Evolutionary conservation across 2,797 vertebrate genomes (phyloP).

Genomic region (Ciconia nigra): DNA sequence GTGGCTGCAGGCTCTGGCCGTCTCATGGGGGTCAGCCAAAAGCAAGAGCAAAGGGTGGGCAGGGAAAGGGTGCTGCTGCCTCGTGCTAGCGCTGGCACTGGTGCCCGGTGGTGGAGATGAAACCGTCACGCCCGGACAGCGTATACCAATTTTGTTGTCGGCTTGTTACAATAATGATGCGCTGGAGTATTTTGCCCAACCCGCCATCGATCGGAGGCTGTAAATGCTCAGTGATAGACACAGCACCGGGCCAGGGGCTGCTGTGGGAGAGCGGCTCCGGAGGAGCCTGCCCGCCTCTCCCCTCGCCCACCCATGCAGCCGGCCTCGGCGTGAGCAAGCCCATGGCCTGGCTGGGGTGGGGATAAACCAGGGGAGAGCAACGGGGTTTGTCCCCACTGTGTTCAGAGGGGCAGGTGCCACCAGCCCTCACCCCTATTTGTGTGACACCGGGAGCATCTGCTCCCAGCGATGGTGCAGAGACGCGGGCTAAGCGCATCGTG

Average conservation of each 20-base stretch:
- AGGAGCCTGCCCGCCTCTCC: neutral
- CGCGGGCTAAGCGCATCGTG: neutral
- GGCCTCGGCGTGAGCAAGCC: rapidly evolving
- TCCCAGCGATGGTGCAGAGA: neutral
- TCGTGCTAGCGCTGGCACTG: neutral
- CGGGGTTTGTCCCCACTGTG: neutral
- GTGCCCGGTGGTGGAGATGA: neutral
- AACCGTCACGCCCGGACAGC: neutral
- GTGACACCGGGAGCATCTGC: neutral
- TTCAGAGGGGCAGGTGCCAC: neutral
- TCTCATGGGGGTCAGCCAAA: rapidly evolving
- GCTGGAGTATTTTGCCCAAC: neutral
- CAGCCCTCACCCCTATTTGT: neutral
- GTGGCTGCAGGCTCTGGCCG: rapidly evolving
- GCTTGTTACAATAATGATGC: rapidly evolving
- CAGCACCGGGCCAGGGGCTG: neutral
- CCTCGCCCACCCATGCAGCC: neutral
- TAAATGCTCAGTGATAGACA: neutral
- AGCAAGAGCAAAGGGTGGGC: neutral
- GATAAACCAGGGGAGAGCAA: rapidly evolving
- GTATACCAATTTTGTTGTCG: neutral
- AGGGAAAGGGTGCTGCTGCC: neutral
- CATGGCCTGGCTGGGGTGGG: neutral
- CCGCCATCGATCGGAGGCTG: rapidly evolving
- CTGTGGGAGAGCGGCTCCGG: neutral